Percentiles rank a stretch among this genome's conserved stretches.
These are phyloP conservation scores for Rhopalosiphum nymphaeae DNA, from an alignment of 2,888 invertebrate species.

Conservation along the genomic window DNA sequence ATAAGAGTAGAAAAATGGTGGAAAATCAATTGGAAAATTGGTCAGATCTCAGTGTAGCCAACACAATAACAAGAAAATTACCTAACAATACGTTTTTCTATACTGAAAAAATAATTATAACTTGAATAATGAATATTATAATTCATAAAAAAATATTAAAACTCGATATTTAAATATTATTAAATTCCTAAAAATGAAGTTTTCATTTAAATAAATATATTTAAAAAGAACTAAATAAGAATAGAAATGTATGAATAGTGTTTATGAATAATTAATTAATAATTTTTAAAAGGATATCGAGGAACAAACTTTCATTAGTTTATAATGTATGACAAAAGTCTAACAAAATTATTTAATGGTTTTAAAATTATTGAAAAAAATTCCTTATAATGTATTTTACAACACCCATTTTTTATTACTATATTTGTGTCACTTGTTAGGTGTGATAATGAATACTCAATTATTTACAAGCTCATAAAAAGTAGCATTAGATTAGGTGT, in stretches of 20 bases:
- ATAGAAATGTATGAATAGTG: not conserved
- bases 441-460: not conserved
- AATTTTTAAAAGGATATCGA: not conserved
- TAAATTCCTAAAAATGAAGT: not conserved
- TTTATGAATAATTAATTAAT: not conserved
- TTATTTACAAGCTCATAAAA: not conserved
- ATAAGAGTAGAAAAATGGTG: constrained; percentile 62
- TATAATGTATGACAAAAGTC: not conserved
- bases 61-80: not conserved
- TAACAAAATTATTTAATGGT: too few relatives aligned
- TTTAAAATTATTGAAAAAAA: not conserved
- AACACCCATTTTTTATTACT: not conserved
- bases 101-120: not conserved
- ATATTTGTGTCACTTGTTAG: not conserved
- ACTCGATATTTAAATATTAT: not conserved
- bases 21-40: constrained; percentile 63
- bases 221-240: not conserved
- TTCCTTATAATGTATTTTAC: not conserved
- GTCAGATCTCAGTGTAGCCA: constrained; percentile 41
- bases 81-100: not conserved
- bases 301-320: not conserved
- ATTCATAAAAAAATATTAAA: not conserved
- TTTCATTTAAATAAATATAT: not conserved
- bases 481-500: not conserved
- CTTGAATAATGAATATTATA: not conserved